Base-by-base conservation (phyloP, 1,140 invertebrate genomes). In the Laupala kohalensis region DNA sequence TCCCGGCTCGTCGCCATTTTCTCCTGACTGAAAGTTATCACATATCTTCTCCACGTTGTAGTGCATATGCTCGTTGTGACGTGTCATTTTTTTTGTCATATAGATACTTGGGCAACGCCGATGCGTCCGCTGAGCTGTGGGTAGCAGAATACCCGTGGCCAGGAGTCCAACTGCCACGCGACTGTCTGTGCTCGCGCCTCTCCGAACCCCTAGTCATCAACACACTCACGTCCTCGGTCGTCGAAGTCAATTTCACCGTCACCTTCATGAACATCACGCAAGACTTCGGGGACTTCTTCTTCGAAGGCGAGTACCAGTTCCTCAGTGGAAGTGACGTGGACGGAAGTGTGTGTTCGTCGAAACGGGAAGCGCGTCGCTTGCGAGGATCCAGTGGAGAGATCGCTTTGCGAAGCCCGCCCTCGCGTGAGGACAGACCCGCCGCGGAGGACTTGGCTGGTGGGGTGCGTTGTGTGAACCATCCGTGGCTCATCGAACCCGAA, bases 231-330 rank as follows among this genome's bases (percentile, higher is more conserved):
- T 87, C 88, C 2, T 84, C 84, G 63, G 84, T 86, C 69, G 84
- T 92, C 2, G 89, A 90, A 77, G 83, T 92, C 0, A 87, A 86
- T 75, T 92, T 93, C 78, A 85, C 84, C 0, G 86, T 93, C 3
- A 88, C 85, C 1, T 84, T 88, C 75, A 93, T 94, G 92, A 90
- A 90, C 78, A 89, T 91, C 27, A 89, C 87, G 12, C 89, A 94
- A 78, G 91, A 93, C 80, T 92, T 90, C 75, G 85, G 86, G 62
- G 88, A 92, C 79, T 93, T 91, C 79, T 86, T 86, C 75, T 94
- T 94, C 79, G 91, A 93, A 77, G 91, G 89, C 0, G 86, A 87
- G 75, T 92, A 89, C 76, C 87, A 91, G 79, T 92, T 91, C 78
- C 77, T 90, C 37, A 72, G 66, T 53, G 69, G 27, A 3, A 23